Percentiles rank a stretch among this genome's conserved stretches.
phyloP scores from a whole-genome alignment of 2,113 vertebrate species.

The Vulpes vulpes region DNA sequence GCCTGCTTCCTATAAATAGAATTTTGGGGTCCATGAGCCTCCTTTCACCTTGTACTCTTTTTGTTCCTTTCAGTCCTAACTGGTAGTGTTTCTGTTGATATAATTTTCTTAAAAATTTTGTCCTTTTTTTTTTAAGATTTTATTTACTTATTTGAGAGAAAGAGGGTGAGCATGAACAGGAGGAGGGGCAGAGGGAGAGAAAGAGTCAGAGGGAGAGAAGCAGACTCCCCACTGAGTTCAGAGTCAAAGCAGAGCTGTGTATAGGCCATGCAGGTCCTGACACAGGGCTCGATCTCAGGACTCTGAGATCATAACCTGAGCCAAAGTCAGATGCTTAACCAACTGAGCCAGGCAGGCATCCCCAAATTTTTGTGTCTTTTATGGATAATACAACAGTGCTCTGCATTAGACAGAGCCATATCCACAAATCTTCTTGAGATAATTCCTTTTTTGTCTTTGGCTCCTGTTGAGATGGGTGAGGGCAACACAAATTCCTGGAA shows the following conservation, averaged over 20 bases:
- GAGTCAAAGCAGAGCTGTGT: not conserved
- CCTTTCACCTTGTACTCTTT: not conserved
- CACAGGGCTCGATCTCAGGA: not conserved
- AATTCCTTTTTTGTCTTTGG: not conserved
- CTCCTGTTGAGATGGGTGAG: not conserved
- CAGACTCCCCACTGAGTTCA: not conserved
- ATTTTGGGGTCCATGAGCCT: not conserved
- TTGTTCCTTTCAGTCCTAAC: not conserved
- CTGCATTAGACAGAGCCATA: not conserved
- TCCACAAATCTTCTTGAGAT: not conserved
- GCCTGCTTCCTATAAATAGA: not conserved
- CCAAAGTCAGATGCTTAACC: not conserved
- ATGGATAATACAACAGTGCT: not conserved
- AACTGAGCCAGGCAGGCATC: not conserved
- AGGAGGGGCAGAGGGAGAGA: not conserved
- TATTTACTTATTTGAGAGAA: not conserved
- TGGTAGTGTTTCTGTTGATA: not conserved
- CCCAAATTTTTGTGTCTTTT: not conserved
- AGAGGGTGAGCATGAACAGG: not conserved
- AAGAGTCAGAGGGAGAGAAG: not conserved
- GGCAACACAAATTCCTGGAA: not conserved
- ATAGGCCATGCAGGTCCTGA: not conserved
- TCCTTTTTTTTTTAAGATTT: not conserved
- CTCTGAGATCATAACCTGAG: not conserved
- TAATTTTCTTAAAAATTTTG: not conserved